Base-by-base conservation (phyloP, 1,140 invertebrate species). In the Sminthurinus signatus region DNA sequence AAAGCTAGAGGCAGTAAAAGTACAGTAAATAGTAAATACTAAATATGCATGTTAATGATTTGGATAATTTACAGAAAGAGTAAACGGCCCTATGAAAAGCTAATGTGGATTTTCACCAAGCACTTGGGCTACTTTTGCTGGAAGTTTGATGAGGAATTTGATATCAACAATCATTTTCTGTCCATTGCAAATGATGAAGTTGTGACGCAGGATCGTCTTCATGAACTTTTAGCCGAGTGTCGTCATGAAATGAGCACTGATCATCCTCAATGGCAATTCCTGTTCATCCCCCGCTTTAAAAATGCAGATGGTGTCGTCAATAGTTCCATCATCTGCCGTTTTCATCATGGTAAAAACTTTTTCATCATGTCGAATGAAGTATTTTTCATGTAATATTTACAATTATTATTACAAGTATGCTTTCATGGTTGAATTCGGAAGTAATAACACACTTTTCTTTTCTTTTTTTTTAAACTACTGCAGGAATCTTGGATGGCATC, bases 231-330 rank as follows among this genome's bases (percentile, higher is more conserved):
- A 8, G 21, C 4, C 14, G 21, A 46, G 23, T 25, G 43, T 8
- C 5, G 39, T 5, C 3, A 19, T 3, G 43, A 60, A 36, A 60
- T 60, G 57, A 31, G 14, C 15, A 3, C 5, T 14, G 57, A 60
- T 25, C 57, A 60, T 28, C 57, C 57, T 15, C 57, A 60, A 21
- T 60, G 57, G 57, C 39, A 60, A 31, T 43, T 46, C n/a, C 12
- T 60, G 14, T 29, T 60, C 27, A 60, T 60, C 21, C 39, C 39
- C 4, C 3, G 23, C 17, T 60, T 39, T 39, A 5, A 23, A 23
- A 39, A 57, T 42, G 54, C 31, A 25, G n/a, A 28, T 25, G 25
- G 25, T 2, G 23, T 15, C 10, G 28, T 8, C 4, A 28, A 5
- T 14, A 28, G 50, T 15, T 15, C 50, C 3, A 28, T 52, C 25